These are phyloP conservation scores for Distichodus sexfasciatus DNA, from an alignment of 2,797 vertebrate genomes.

Conservation along the genomic window DNA sequence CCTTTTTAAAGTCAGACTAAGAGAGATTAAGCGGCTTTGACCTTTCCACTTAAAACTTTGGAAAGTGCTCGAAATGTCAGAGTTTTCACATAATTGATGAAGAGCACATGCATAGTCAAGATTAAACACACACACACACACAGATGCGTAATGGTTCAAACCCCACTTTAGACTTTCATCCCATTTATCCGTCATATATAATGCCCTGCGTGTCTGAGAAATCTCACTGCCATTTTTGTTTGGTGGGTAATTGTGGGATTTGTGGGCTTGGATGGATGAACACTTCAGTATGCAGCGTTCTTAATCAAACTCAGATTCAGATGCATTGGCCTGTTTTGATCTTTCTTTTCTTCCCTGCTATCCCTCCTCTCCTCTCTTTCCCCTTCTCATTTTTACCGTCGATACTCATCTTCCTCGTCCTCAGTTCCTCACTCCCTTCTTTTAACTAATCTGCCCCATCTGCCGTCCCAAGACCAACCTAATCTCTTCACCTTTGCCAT, in stretches of 20 bases:
- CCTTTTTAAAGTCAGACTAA: background rate
- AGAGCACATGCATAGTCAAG: slow-evolving; percentile 3
- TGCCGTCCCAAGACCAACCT: slow-evolving; percentile 2
- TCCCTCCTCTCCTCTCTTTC: slow-evolving; percentile 37
- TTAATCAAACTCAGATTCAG: background rate
- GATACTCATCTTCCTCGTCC: slow-evolving; percentile 48
- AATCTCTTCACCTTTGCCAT: slow-evolving; percentile 38
- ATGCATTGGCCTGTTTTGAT: background rate
- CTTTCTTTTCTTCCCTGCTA: background rate
- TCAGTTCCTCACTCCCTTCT: slow-evolving; percentile 57
- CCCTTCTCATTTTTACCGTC: slow-evolving; percentile 55
- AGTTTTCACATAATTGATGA: slow-evolving; percentile 14
- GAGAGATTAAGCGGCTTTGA: background rate
- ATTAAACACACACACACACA: slow-evolving; percentile 31
- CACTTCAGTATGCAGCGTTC: background rate
- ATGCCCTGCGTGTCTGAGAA: slow-evolving; percentile 32
- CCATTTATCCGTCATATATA: slow-evolving; percentile 31
- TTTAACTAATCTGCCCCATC: slow-evolving; percentile 26
- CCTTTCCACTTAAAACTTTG: background rate
- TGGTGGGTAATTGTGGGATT: slow-evolving; percentile 5
- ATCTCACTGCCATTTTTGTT: background rate
- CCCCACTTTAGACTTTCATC: slow-evolving; percentile 15
- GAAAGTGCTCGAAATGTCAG: slow-evolving; percentile 13
- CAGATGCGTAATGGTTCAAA: slow-evolving; percentile 29
- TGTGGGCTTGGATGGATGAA: background rate